A percentile compares a stretch with the other conserved stretches of the same genome.
phyloP scores from a whole-genome alignment of 1,140 invertebrate genomes.

The Parasteatoda tepidariorum region DNA sequence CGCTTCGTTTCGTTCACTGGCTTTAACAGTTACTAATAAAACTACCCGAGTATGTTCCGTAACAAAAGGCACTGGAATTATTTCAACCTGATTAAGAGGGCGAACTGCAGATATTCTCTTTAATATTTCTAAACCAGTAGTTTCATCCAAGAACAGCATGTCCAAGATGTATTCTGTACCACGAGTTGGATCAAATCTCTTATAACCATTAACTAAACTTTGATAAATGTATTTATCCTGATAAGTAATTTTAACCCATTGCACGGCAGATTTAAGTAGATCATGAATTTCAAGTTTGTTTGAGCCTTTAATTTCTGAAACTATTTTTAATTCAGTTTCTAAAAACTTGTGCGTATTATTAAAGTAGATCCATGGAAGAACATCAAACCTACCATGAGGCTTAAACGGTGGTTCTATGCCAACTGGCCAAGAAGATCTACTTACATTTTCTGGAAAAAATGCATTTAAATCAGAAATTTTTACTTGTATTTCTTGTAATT shows the following conservation, averaged over 20 bases:
- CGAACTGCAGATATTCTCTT: conserved; percentile 78
- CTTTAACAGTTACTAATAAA: conserved; percentile 77
- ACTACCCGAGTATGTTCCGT: conserved; percentile 87
- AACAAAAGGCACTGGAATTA: conserved; percentile 89
- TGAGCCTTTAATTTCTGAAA: conserved; percentile 66
- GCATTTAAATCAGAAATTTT: conserved; percentile 68
- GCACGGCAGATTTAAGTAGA: conserved; percentile 60
- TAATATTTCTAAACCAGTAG: conserved; percentile 65
- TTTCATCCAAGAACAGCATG: conserved; percentile 72
- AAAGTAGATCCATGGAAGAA: conserved; percentile 85
- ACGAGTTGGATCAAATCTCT: conserved; percentile 85
- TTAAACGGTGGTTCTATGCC: conserved; percentile 78
- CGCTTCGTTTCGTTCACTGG: conserved; percentile 71
- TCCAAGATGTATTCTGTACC: conserved; percentile 91
- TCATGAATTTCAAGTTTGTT: conserved; percentile 67
- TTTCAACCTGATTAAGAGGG: conserved; percentile 84
- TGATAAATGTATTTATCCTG: conserved; percentile 73
- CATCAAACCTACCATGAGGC: conserved; percentile 83
- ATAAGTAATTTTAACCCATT: conserved; percentile 63
- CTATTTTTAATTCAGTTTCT: conserved; percentile 62
- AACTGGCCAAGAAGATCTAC: conserved; percentile 77
- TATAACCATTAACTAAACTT: conserved; percentile 82
- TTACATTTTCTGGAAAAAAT: conserved; percentile 67
- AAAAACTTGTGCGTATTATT: conserved; percentile 84
- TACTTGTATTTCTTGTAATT: conserved; percentile 60